Evolutionary conservation across 1,140 invertebrate genomes (phyloP), one percentile per base, ranked within the genome.

Genomic region (Zaprionus davidi): DNA sequence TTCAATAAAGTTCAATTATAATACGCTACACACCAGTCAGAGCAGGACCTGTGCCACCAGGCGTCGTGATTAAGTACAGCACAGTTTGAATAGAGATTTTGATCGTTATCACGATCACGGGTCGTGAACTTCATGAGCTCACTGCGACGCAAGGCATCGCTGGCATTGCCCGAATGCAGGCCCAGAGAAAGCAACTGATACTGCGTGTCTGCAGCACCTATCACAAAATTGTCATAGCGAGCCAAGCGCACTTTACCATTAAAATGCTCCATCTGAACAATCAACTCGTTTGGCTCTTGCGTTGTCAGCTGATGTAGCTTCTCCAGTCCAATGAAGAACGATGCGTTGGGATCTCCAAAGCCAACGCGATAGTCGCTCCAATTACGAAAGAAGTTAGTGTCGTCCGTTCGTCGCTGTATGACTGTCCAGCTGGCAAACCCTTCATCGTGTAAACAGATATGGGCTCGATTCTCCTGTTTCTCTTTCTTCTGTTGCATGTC

Each of bases 311-410:
- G 46, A 22, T 53, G 28, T 12, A 72, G 24, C 3, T 55, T 53
- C 28, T 72, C 41, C 2, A 72, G 17, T 17, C 56, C 55, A 26
- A 72, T 72, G 5, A 67, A 72, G n/a, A 72, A 67, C 12, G 66
- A 34, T 0, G 7, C 17, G 13, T 22, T 6, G 2, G 41, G 5
- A 7, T 66, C 24, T 0, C 62, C 70, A n/a, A 72, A 72, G 3
- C 70, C 70, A 4, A 24, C 17, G 6, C 64, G 53, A 49, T 58
- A 67, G 0, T 24, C 13, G 5, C 17, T 20, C 64, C 64, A 67
- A 3, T 28, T 2, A 1, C 34, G 64, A 20, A 24, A 58, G 13
- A 67, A 67, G 20, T 12, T 12, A 4, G 9, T 31, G 7, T 4
- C 20, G 26, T 53, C 64, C 12, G 20, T 15, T 2, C 64, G 38